These are phyloP conservation scores for Cerastoderma edule DNA, from an alignment of 2,888 invertebrate genomes.

Conservation along the genomic window DNA sequence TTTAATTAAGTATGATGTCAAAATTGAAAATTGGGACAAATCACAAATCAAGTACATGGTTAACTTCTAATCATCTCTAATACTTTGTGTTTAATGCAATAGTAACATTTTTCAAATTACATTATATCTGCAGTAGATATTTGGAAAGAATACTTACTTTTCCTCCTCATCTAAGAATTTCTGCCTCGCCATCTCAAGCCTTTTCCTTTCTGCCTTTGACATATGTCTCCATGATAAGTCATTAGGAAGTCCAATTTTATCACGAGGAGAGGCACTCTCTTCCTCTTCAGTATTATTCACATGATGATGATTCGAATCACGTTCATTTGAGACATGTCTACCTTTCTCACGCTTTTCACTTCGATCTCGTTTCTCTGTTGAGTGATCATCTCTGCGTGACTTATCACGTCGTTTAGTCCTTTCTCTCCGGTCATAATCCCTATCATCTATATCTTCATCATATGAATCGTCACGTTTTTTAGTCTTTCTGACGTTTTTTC, in stretches of 20 bases:
- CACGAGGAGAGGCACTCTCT: conserved; percentile 51
- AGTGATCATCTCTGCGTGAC: conserved; percentile 18
- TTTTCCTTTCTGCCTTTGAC: conserved; percentile 65
- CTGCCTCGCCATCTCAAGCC: conserved; percentile 63
- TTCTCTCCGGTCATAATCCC: conserved; percentile 18
- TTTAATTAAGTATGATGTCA: too few species aligned
- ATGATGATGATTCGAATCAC: conserved; percentile 42
- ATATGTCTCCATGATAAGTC: conserved; percentile 73
- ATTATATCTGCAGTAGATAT: background rate
- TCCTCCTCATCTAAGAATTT: conserved; percentile 61
- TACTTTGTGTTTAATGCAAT: too few species aligned
- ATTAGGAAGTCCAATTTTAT: conserved; percentile 63
- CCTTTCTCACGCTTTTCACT: conserved; percentile 38
- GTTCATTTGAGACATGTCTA: conserved; percentile 38
- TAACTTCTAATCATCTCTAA: too few species aligned
- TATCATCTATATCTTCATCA: conserved; percentile 27
- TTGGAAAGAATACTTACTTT: conserved; percentile 45
- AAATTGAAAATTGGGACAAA: too few species aligned
- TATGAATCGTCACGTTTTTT: conserved; percentile 29
- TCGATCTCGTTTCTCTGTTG: conserved; percentile 29
- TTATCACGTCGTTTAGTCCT: conserved; percentile 25
- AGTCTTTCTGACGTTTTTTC: conserved; percentile 24
- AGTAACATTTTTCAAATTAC: too few species aligned
- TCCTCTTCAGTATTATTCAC: conserved; percentile 43
- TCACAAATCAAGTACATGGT: too few species aligned